Evolutionary conservation across 2,888 invertebrate genomes (phyloP).

Genomic region (Acanthacorydalis orientalis): DNA sequence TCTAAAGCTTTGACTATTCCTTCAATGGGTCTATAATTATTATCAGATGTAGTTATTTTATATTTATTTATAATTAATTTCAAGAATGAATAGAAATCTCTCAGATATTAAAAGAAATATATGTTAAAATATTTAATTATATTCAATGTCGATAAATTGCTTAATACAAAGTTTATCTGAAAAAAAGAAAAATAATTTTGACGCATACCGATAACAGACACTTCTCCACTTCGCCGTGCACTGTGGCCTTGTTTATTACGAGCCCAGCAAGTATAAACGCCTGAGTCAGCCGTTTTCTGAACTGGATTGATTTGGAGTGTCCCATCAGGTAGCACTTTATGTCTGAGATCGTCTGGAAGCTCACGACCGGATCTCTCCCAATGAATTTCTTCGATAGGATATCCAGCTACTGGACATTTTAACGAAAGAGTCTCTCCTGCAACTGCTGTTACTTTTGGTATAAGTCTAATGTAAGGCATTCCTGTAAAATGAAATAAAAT

Average conservation of each 20-base stretch:
- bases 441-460: slow-evolving; percentile 67
- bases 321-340: slow-evolving; percentile 56
- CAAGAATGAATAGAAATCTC: too few species aligned
- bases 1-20: too few species aligned
- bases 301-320: slow-evolving; percentile 58
- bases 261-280: slow-evolving; percentile 67
- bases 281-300: slow-evolving; percentile 56
- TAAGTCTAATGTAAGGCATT: slow-evolving; percentile 59
- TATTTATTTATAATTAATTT: too few species aligned
- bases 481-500: slow-evolving; percentile 28
- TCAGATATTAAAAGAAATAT: too few species aligned
- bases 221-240: slow-evolving; percentile 54
- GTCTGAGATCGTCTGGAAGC: slow-evolving; percentile 63
- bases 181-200: slow-evolving; percentile 3
- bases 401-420: slow-evolving; percentile 69
- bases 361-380: slow-evolving; percentile 62
- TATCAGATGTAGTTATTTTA: too few species aligned
- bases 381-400: slow-evolving; percentile 62
- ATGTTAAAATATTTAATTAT: too few species aligned
- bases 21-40: too few species aligned
- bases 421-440: slow-evolving; percentile 57
- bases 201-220: slow-evolving; percentile 58
- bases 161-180: too few species aligned
- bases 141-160: too few species aligned
- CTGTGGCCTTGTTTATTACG: slow-evolving; percentile 61